Evolutionary conservation across 2,797 vertebrate species (phyloP).

Genomic region (Liparis tanakae): DNA sequence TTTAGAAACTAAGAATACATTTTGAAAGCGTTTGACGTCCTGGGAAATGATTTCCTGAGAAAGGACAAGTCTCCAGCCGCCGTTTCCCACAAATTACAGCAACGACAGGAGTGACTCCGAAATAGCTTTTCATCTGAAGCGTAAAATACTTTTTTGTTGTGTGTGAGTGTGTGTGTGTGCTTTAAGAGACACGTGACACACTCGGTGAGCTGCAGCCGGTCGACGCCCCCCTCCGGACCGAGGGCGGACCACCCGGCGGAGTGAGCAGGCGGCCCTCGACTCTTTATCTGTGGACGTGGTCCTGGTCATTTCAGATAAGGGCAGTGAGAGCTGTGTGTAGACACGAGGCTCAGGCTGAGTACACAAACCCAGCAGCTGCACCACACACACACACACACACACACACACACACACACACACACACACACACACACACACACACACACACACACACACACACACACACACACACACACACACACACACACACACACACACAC

Average conservation of each 20-base stretch:
- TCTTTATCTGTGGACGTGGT: constrained; percentile 74
- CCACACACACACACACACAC: constrained; percentile 33
- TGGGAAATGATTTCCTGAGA: constrained; percentile 51
- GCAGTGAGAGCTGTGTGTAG: constrained; percentile 68
- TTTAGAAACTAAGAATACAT: constrained; percentile 41
- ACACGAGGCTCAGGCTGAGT: constrained; percentile 76
- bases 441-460: constrained; percentile 22
- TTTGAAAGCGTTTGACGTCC: constrained; percentile 50
- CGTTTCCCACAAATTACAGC: constrained; percentile 38
- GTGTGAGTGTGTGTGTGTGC: too few species aligned
- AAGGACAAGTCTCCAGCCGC: constrained; percentile 30
- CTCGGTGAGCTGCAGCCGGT: background rate
- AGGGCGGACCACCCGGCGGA: constrained; percentile 34
- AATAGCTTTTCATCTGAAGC: constrained; percentile 21
- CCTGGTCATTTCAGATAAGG: constrained; percentile 82
- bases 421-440: constrained; percentile 22
- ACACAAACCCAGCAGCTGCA: constrained; percentile 75
- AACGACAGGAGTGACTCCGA: constrained; percentile 15
- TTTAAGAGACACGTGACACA: constrained; percentile 6
- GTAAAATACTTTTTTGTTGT: constrained; percentile 1
- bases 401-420: constrained; percentile 22
- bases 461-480: constrained; percentile 33
- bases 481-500: too few species aligned
- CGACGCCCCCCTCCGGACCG: constrained; percentile 13
- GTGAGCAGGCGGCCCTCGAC: constrained; percentile 54